phyloP scores from a whole-genome alignment of 2,113 vertebrate species.

The Mustela nigripes region DNA sequence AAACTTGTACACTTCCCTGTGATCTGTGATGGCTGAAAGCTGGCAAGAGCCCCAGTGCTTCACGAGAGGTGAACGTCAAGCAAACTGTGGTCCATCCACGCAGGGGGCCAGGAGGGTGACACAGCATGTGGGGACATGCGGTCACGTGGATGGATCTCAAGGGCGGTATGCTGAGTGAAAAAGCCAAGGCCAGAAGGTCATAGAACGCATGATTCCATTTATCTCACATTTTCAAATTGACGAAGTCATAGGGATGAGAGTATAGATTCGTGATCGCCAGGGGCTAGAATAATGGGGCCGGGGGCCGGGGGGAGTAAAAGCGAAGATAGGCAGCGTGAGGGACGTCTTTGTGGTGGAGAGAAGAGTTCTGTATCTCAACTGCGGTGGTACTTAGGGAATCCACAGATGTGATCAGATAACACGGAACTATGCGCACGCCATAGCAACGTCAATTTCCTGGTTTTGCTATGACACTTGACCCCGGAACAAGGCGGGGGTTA shows the following conservation, averaged over 20 bases:
- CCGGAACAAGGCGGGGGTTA: neutral
- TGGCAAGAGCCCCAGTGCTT: neutral
- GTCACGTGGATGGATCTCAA: neutral
- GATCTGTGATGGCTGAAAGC: too few relatives aligned
- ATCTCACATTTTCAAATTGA: neutral
- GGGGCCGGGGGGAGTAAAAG: too few relatives aligned
- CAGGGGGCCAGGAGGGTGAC: fast-evolving
- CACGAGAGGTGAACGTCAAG: fast-evolving
- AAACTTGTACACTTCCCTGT: neutral
- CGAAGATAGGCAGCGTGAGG: fast-evolving
- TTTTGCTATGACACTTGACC: neutral
- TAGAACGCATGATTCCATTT: neutral
- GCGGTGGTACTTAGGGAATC: neutral
- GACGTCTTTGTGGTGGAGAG: neutral
- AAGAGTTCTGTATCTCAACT: neutral
- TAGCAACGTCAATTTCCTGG: fast-evolving
- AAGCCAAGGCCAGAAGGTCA: neutral
- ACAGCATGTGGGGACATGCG: fast-evolving
- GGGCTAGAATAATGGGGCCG: too few relatives aligned
- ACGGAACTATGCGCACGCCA: fast-evolving
- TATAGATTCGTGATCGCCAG: neutral
- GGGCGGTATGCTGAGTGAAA: neutral
- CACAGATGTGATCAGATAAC: too few relatives aligned
- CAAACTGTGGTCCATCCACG: fast-evolving
- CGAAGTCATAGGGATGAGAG: neutral